Percentiles rank a stretch among this genome's conserved stretches.
These are phyloP conservation scores for Physella acuta DNA, from an alignment of 1,140 invertebrate genomes.

Conservation along the genomic window DNA sequence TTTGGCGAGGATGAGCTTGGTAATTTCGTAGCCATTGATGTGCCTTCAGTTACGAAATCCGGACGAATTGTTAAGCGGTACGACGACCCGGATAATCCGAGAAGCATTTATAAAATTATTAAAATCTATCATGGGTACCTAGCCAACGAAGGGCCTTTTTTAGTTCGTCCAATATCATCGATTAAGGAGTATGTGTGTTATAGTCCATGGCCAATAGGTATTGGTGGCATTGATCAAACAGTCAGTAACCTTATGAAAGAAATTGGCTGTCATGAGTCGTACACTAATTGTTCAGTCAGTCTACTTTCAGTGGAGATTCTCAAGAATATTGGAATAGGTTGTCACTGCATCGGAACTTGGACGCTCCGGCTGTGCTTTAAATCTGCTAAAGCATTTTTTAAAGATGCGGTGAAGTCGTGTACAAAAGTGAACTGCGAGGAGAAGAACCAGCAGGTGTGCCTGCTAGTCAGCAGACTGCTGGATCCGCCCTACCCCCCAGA, in stretches of 20 bases:
- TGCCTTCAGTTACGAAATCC: neutral
- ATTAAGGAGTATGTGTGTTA: slow-evolving; percentile 27
- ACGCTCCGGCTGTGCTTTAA: neutral
- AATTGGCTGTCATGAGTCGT: neutral
- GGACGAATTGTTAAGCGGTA: slow-evolving; percentile 3
- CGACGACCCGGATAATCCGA: slow-evolving; percentile 20
- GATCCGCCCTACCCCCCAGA: slow-evolving; percentile 14
- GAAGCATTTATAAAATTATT: slow-evolving; percentile 21
- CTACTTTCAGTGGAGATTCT: slow-evolving; percentile 11
- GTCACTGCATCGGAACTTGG: slow-evolving; percentile 21
- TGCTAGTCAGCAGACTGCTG: slow-evolving; percentile 17
- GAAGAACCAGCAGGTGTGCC: neutral
- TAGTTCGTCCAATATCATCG: slow-evolving; percentile 25
- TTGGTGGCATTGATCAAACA: slow-evolving; percentile 8
- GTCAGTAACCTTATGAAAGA: slow-evolving; percentile 19
- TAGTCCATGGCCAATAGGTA: slow-evolving; percentile 19
- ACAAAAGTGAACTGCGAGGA: slow-evolving; percentile 11
- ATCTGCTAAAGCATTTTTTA: neutral
- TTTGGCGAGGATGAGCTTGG: slow-evolving; percentile 16
- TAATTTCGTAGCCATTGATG: slow-evolving; percentile 9
- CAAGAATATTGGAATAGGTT: slow-evolving; percentile 13
- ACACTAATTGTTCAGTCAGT: slow-evolving; percentile 10
- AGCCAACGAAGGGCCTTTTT: slow-evolving; percentile 23
- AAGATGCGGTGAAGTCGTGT: slow-evolving; percentile 3
- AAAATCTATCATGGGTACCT: slow-evolving; percentile 19